Conservation (phyloP, 2,113 vertebrate species). For the Datnioides undecimradiatus region DNA sequence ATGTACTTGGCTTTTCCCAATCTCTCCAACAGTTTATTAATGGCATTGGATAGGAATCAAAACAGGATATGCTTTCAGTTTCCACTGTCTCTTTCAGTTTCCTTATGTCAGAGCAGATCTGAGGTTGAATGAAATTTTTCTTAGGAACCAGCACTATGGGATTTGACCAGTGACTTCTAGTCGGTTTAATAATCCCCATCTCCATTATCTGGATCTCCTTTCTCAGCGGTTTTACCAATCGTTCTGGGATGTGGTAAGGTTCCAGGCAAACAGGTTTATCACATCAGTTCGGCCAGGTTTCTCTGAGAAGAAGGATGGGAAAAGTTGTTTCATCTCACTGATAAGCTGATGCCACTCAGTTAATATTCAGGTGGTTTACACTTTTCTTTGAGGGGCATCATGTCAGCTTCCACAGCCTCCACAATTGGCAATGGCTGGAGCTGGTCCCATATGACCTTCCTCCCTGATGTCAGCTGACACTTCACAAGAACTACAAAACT, state of each 20-base stretch:
- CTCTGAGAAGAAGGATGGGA: background rate
- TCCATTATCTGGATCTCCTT: background rate
- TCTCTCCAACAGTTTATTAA: too few relatives aligned
- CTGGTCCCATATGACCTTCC: background rate
- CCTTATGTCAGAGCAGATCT: conserved; percentile 1
- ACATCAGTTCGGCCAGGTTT: background rate
- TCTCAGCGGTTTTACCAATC: background rate
- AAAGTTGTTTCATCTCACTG: background rate
- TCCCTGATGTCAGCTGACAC: background rate
- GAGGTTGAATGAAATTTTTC: background rate
- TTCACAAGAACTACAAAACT: background rate
- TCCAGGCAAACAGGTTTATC: background rate
- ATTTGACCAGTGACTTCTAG: background rate
- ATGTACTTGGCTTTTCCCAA: too few relatives aligned
- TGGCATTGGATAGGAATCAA: too few relatives aligned
- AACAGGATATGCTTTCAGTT: too few relatives aligned
- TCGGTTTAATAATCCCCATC: background rate
- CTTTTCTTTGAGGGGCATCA: background rate
- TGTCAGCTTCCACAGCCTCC: background rate
- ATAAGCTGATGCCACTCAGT: background rate
- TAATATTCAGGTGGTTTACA: background rate
- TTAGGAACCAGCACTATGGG: background rate
- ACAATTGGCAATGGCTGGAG: background rate
- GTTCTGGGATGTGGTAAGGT: background rate
- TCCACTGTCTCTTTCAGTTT: too few relatives aligned